Percentiles rank a stretch among this genome's conserved stretches.
Evolutionary conservation across 2,888 invertebrate genomes (phyloP).

Genomic region (Achlya flavicornis): DNA sequence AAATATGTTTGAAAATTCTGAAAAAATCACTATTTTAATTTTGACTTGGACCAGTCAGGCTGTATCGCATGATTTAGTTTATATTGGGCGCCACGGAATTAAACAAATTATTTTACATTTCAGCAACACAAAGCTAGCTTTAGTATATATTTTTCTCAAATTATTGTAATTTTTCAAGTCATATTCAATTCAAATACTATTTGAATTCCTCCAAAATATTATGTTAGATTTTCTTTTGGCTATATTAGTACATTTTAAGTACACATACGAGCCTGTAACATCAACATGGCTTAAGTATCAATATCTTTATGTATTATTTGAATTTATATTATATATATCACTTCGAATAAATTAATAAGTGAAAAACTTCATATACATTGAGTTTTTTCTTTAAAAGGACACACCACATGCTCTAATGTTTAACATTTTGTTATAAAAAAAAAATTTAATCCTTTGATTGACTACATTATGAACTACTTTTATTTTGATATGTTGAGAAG

Average conservation of each 20-base stretch:
- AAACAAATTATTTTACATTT: neutral
- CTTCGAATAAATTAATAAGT: no score
- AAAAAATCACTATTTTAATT: constrained; percentile 51
- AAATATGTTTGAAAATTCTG: constrained; percentile 47
- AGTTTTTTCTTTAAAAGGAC: no score
- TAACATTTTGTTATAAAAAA: no score
- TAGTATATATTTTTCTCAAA: neutral
- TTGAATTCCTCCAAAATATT: neutral
- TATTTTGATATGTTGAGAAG: no score
- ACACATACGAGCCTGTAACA: no score
- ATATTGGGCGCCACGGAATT: constrained; percentile 28
- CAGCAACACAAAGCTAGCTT: neutral
- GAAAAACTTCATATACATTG: no score
- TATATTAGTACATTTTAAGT: neutral
- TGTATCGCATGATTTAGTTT: constrained; percentile 48
- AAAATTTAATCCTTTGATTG: no score
- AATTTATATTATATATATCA: no score
- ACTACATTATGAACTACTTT: no score
- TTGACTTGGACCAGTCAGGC: constrained; percentile 57
- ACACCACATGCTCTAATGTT: no score
- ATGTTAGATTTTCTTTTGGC: neutral
- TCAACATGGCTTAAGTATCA: neutral
- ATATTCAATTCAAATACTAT: neutral
- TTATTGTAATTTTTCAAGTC: neutral
- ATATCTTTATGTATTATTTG: neutral